A percentile compares a stretch with the other conserved stretches of the same genome.
phyloP scores from a whole-genome alignment of 2,113 vertebrate species.

The Taxidea taxus region DNA sequence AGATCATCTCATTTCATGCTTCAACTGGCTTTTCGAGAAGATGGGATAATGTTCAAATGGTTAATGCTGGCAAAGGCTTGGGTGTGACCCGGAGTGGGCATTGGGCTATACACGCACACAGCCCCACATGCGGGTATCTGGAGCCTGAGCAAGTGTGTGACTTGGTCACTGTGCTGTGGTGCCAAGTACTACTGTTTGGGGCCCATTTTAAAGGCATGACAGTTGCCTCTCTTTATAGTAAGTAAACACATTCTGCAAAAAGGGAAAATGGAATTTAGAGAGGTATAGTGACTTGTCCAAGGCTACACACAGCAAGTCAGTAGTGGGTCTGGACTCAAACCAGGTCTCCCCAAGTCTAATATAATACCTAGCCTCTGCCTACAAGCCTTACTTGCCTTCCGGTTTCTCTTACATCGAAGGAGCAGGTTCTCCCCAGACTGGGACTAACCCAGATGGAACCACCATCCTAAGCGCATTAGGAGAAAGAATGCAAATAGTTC shows the following conservation, averaged over 20 bases:
- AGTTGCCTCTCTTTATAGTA: background rate
- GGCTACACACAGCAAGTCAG: background rate
- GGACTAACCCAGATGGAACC: background rate
- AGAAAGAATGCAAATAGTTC: background rate
- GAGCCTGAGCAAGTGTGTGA: background rate
- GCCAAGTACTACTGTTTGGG: rapidly evolving
- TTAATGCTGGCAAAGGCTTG: rapidly evolving
- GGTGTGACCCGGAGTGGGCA: background rate
- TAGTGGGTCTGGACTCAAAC: background rate
- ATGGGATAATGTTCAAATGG: background rate
- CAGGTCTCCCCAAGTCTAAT: background rate
- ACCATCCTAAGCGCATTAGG: rapidly evolving
- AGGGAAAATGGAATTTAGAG: background rate
- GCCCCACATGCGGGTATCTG: background rate
- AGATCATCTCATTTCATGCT: rapidly evolving
- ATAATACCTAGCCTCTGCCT: background rate
- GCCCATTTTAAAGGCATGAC: background rate
- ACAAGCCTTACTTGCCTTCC: background rate
- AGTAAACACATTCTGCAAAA: background rate
- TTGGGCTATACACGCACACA: background rate
- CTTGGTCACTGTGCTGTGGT: rapidly evolving
- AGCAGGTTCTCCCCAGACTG: background rate
- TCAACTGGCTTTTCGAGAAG: background rate
- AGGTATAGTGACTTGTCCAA: background rate
- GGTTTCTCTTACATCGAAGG: background rate